Percentiles rank a stretch among this genome's conserved stretches.
Evolutionary conservation across 2,888 invertebrate species (phyloP).

Genomic region (Eilema griseolum): DNA sequence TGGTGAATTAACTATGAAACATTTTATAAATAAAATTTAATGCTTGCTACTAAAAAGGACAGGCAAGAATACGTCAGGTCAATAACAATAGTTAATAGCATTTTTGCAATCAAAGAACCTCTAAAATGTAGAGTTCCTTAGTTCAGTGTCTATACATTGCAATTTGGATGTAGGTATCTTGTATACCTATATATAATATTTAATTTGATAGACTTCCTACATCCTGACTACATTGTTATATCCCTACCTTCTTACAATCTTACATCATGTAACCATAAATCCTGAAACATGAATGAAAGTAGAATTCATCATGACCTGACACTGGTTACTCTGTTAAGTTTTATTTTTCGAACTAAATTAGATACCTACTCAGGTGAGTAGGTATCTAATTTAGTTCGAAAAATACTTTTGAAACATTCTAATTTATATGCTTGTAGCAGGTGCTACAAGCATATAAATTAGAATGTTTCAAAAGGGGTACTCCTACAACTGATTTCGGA

Average conservation of each 20-base stretch:
- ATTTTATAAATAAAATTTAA: too few species aligned
- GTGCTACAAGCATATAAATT: constrained; percentile 15
- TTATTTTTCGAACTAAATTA: neutral
- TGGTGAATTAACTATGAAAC: neutral
- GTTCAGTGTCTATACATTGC: too few species aligned
- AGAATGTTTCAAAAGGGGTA: constrained; percentile 37
- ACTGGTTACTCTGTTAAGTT: neutral
- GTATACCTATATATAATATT: too few species aligned
- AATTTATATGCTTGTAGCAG: too few species aligned
- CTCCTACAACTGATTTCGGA: constrained; percentile 49
- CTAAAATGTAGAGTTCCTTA: neutral
- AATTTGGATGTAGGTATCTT: too few species aligned
- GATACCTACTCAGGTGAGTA: neutral
- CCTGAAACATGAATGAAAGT: too few species aligned
- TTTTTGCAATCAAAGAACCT: neutral
- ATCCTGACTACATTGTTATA: too few species aligned
- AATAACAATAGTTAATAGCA: neutral
- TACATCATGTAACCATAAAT: too few species aligned
- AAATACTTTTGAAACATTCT: too few species aligned
- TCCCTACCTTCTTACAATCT: too few species aligned
- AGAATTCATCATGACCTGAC: neutral
- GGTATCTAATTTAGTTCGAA: too few species aligned
- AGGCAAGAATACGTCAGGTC: neutral
- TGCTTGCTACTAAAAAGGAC: neutral
- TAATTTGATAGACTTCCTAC: too few species aligned